phyloP scores from a whole-genome alignment of 2,113 vertebrate genomes.

The Copsychus sechellarum region DNA sequence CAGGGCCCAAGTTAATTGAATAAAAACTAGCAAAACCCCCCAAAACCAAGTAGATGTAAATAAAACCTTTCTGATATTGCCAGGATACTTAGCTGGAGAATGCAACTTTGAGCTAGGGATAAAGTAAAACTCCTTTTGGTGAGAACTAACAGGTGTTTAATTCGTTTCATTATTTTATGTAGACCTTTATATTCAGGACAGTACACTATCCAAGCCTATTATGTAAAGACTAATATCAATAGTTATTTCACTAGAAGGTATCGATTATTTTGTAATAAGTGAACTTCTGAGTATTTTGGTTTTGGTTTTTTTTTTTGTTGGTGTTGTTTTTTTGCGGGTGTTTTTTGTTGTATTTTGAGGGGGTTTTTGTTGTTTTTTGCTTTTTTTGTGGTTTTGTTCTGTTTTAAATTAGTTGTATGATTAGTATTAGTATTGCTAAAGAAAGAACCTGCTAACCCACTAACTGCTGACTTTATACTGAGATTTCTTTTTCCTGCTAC shows the following conservation, averaged over 20 bases:
- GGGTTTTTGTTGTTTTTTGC: no score
- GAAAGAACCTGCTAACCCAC: not conserved
- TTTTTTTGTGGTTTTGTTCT: not conserved
- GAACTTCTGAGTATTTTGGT: not conserved
- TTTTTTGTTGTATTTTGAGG: no score
- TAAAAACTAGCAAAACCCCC: fast-evolving
- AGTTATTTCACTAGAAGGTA: not conserved
- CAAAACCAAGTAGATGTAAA: not conserved
- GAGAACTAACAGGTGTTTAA: not conserved
- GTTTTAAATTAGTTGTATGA: not conserved
- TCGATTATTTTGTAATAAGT: not conserved
- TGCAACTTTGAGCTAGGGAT: not conserved
- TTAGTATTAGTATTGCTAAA: not conserved
- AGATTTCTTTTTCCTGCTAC: not conserved
- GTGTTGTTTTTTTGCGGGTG: not conserved
- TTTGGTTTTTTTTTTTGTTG: not conserved
- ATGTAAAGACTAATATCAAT: not conserved
- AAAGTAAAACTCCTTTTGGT: not conserved
- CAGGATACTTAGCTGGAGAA: not conserved
- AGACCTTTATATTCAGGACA: not conserved
- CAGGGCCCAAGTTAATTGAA: not conserved
- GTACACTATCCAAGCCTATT: not conserved
- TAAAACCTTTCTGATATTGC: not conserved
- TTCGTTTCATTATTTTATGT: not conserved
- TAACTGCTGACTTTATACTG: not conserved